phyloP scores from a whole-genome alignment of 2,797 vertebrate species.

The Oryzias dopingdopingensis region DNA sequence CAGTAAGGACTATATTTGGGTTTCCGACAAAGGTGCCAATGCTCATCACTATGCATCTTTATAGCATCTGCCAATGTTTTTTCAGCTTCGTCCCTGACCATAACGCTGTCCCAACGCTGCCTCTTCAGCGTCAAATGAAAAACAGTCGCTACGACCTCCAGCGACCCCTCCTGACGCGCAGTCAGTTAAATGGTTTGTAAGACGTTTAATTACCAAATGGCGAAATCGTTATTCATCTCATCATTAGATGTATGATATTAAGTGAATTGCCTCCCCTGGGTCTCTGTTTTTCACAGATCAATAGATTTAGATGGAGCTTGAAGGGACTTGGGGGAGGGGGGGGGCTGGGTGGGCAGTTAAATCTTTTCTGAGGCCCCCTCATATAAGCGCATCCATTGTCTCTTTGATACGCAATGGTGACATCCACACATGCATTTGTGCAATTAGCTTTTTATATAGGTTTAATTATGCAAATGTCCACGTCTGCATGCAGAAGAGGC shows the following conservation, averaged over 20 bases:
- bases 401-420: conserved; percentile 63
- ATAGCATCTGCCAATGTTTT: conserved; percentile 60
- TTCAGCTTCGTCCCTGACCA: conserved; percentile 22
- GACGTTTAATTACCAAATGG: conserved; percentile 97
- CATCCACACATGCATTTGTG: conserved; percentile 69
- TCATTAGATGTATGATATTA: conserved; percentile 96
- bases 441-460: conserved; percentile 74
- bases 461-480: conserved; percentile 72
- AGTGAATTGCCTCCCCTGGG: conserved; percentile 92
- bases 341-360: conserved; percentile 69
- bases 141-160: conserved; percentile 80
- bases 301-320: conserved; percentile 90
- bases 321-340: conserved; percentile 60
- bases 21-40: conserved; percentile 69
- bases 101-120: conserved; percentile 36
- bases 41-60: conserved; percentile 68
- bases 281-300: conserved; percentile 94
- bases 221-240: conserved; percentile 96
- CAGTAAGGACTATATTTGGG: conserved; percentile 70
- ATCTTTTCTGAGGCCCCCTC: conserved; percentile 65
- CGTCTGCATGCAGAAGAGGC: conserved; percentile 36
- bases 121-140: conserved; percentile 63
- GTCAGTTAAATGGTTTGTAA: conserved; percentile 95
- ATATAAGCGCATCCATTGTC: conserved; percentile 67
- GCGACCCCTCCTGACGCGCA: conserved; percentile 84